Evolutionary conservation across 2,888 invertebrate species (phyloP).

Genomic region (Metacarcinus magister): DNA sequence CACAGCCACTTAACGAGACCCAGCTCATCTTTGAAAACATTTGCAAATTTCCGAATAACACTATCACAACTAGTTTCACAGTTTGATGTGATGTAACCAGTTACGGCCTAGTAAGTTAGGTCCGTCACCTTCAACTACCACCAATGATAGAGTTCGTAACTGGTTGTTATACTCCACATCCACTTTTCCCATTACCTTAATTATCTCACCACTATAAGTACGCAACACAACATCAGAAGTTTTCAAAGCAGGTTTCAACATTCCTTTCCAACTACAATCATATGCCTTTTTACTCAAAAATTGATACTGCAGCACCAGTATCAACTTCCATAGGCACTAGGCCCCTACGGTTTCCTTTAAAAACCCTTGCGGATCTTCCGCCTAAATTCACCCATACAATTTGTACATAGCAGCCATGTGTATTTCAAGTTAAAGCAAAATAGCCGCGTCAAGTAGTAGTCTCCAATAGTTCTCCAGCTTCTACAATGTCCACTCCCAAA

Average conservation of each 20-base stretch:
- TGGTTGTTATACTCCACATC: not conserved
- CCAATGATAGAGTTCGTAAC: not conserved
- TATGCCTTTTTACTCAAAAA: too few relatives aligned
- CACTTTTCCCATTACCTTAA: not conserved
- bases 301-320: too few relatives aligned
- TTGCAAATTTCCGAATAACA: not conserved
- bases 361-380: too few relatives aligned
- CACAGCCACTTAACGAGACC: not conserved
- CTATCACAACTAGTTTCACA: not conserved
- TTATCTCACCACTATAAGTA: constrained; percentile 11
- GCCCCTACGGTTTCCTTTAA: too few relatives aligned
- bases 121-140: constrained; percentile 18
- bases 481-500: too few relatives aligned
- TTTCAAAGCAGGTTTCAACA: not conserved
- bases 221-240: constrained; percentile 27
- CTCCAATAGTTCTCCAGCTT: too few relatives aligned
- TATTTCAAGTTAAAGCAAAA: too few relatives aligned
- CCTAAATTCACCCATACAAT: too few relatives aligned
- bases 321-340: too few relatives aligned
- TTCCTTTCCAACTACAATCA: not conserved
- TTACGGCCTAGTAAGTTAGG: constrained; percentile 4
- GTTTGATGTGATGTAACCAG: constrained; percentile 51
- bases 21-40: constrained; percentile 12
- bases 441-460: too few relatives aligned
- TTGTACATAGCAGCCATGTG: too few relatives aligned